phyloP scores from a whole-genome alignment of 2,888 invertebrate species.

The Hyalella azteca region DNA sequence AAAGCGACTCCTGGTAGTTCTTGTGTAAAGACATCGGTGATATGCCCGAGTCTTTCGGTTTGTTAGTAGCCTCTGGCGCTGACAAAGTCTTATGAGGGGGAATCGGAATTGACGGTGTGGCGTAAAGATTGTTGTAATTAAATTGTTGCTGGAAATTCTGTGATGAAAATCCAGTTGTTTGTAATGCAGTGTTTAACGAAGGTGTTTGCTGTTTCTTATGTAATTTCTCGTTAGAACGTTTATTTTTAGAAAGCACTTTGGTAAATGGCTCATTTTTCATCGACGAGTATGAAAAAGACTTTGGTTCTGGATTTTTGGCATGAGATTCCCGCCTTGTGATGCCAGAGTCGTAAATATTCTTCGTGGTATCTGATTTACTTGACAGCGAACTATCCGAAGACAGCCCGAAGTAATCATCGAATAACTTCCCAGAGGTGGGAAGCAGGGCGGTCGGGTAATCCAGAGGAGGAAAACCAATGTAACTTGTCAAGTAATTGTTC shows the following conservation, averaged over 20 bases:
- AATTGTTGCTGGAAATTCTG: too few species aligned
- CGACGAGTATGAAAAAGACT: too few species aligned
- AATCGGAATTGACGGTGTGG: not conserved
- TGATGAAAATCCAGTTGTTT: too few species aligned
- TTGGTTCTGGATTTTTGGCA: too few species aligned
- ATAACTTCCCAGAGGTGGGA: not conserved
- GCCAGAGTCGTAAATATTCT: too few species aligned
- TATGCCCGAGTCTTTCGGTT: not conserved
- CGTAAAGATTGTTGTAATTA: not conserved
- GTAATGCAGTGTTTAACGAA: too few species aligned
- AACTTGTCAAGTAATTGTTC: not conserved
- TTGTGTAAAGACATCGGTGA: slow-evolving; percentile 8
- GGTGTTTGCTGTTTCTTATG: too few species aligned
- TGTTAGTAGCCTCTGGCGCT: not conserved
- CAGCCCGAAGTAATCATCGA: not conserved
- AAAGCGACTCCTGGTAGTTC: not conserved
- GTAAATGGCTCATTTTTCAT: too few species aligned
- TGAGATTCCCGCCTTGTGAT: too few species aligned
- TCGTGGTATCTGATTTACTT: too few species aligned
- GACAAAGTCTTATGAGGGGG: not conserved
- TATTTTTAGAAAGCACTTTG: too few species aligned
- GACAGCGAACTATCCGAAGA: not conserved
- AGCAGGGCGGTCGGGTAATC: not conserved
- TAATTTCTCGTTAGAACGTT: too few species aligned
- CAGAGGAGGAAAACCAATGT: not conserved